Evolutionary conservation across 2,797 vertebrate genomes (phyloP).

Genomic region (Cephalopachus bancanus): DNA sequence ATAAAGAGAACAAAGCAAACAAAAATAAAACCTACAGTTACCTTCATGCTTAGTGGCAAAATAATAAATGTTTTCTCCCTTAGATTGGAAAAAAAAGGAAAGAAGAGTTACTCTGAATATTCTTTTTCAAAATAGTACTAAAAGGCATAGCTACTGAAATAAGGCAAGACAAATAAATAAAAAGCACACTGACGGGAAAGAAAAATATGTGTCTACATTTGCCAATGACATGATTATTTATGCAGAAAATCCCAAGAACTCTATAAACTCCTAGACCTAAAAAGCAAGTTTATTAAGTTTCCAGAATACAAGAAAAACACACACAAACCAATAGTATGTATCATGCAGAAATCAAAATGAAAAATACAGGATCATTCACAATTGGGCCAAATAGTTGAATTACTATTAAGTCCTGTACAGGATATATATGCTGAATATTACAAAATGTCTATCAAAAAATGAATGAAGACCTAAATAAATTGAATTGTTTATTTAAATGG

Average conservation of each 20-base stretch:
- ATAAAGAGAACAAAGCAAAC: background rate
- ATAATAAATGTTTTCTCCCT: background rate
- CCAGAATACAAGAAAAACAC: background rate
- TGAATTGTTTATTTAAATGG: too few relatives aligned
- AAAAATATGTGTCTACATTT: background rate
- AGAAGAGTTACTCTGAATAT: background rate
- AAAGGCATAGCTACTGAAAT: background rate
- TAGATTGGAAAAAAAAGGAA: background rate
- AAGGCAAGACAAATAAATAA: background rate
- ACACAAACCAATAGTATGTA: background rate
- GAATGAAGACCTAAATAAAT: too few relatives aligned
- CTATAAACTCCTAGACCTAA: background rate
- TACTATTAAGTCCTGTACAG: background rate
- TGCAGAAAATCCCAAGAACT: background rate
- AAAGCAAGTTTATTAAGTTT: background rate
- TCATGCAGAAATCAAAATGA: background rate
- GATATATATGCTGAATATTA: background rate
- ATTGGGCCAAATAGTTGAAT: background rate
- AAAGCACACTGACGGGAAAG: background rate
- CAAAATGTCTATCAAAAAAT: background rate
- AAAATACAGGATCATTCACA: background rate
- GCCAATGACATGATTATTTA: background rate
- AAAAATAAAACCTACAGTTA: background rate
- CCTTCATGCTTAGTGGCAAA: background rate
- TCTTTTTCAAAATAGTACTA: background rate